These are phyloP conservation scores for Gobius niger DNA, from an alignment of 2,113 vertebrate species.

Conservation along the genomic window DNA sequence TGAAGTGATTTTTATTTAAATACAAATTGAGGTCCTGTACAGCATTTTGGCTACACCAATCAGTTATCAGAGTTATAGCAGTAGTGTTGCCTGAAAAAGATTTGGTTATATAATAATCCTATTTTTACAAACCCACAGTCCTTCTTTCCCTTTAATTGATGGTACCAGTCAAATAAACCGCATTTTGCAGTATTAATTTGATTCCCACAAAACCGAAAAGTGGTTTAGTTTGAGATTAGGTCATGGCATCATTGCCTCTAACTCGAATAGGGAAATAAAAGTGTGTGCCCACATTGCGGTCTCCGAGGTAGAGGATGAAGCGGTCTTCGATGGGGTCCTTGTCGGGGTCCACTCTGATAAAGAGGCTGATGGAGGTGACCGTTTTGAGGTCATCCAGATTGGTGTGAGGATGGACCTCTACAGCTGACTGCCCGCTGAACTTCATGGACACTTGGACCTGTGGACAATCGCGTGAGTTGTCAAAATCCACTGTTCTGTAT, in stretches of 20 bases:
- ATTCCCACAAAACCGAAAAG: too few relatives aligned
- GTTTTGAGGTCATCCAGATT: conserved; percentile 88
- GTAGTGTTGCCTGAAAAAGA: too few relatives aligned
- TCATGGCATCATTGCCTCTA: neutral
- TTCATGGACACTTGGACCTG: conserved; percentile 97
- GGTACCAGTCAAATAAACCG: too few relatives aligned
- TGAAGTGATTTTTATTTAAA: too few relatives aligned
- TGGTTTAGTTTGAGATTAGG: too few relatives aligned
- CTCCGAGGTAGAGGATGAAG: conserved; percentile 92
- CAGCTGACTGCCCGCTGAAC: conserved; percentile 90
- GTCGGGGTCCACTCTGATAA: conserved; percentile 83
- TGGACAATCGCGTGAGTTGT: neutral
- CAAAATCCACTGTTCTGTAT: neutral
- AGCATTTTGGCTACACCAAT: too few relatives aligned
- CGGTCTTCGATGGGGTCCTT: conserved; percentile 81
- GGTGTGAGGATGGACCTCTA: conserved; percentile 87
- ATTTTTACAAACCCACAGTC: too few relatives aligned
- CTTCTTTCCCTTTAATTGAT: too few relatives aligned
- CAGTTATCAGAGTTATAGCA: too few relatives aligned
- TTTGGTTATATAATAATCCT: too few relatives aligned
- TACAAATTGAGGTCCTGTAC: too few relatives aligned
- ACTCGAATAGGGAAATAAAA: neutral
- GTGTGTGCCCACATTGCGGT: conserved; percentile 83
- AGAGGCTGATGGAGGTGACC: conserved; percentile 91
- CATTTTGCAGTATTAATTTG: too few relatives aligned